Percentiles rank a stretch among this genome's conserved stretches.
These are phyloP conservation scores for Aphodius sticticus DNA, from an alignment of 2,888 invertebrate genomes.

Conservation along the genomic window DNA sequence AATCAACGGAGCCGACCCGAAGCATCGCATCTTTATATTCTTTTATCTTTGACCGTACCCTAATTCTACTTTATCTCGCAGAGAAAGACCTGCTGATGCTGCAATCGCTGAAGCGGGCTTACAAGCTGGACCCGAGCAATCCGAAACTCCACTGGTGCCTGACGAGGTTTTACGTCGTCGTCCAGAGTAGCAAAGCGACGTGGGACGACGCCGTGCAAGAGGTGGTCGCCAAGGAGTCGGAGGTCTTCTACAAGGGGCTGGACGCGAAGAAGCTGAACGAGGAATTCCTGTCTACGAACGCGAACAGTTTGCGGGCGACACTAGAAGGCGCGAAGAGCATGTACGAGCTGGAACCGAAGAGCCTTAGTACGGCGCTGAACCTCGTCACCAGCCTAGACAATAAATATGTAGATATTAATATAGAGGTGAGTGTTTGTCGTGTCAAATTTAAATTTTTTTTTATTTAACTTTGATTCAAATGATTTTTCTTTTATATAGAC, in stretches of 20 bases:
- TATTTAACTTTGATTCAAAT: no score
- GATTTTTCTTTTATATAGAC: conserved; percentile 71
- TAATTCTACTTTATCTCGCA: conserved; percentile 51
- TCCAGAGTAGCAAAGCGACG: conserved; percentile 57
- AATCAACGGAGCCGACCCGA: no score
- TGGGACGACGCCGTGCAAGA: conserved; percentile 63
- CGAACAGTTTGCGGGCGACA: conserved; percentile 76
- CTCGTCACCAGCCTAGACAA: conserved; percentile 67
- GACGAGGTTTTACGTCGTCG: conserved; percentile 75
- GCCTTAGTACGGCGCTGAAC: conserved; percentile 71
- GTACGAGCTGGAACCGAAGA: conserved; percentile 74
- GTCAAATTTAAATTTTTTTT: no score
- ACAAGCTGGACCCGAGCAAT: conserved; percentile 74
- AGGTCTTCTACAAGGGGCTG: conserved; percentile 63
- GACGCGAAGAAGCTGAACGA: conserved; percentile 72
- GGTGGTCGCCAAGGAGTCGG: conserved; percentile 63
- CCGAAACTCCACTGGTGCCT: conserved; percentile 89
- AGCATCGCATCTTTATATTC: no score
- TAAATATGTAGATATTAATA: conserved; percentile 62
- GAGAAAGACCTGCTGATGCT: conserved; percentile 93
- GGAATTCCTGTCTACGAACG: conserved; percentile 70
- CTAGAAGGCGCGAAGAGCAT: conserved; percentile 86
- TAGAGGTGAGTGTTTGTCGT: conserved; percentile 59
- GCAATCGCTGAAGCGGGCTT: conserved; percentile 92
- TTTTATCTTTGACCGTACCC: no score